Base-by-base conservation (phyloP, 2,113 vertebrate species). In the Ptilorrhoa leucosticta region DNA sequence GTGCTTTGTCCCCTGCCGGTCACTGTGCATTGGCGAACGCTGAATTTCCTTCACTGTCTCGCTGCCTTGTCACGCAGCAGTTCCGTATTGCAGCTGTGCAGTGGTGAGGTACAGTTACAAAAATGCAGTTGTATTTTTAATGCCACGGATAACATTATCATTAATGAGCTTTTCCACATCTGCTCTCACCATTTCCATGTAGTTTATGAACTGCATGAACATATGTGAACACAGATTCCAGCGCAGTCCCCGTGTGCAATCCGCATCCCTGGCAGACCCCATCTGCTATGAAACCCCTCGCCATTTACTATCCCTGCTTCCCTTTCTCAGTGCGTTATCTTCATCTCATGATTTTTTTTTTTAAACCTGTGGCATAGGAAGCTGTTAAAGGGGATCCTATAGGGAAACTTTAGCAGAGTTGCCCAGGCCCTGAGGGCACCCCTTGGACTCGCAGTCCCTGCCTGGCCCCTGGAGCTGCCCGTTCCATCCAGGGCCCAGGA, bases 21-120 rank as follows among this genome's bases (percentile, higher is more conserved):
- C n/a, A 13, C 54, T 9, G 13, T 8, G 30, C n/a, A 6, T 15
- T 56, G 47, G 69, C 0, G 3, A 75, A 7, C 0, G 3, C 54
- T 35, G 37, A 37, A 48, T 81, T 73, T 44, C 5, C 2, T 47
- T 23, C 39, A 26, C 53, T 37, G 11, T 53, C 76, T 83, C 7
- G 3, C 35, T 80, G 63, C 18, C 48, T 28, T 1, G 2, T 80
- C 60, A 45, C 9, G 2, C 17, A 54, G 81, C 19, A 39, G 37
- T 10, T 90, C 71, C 48, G 16, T 66, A 39, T 26, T 4, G 2
- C 87, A 79, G 83, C 66, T 88, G 83, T 58, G 44, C 35, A 19
- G 39, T 2, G 11, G 24, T 81, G 82, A 89, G 60, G 54, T 66
- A 68, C 26, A 35, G 70, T 56, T 85, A 69, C 69, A 89, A 81